Percentiles rank a stretch among this genome's conserved stretches.
These are phyloP conservation scores for Gyps fulvus DNA, from an alignment of 2,113 vertebrate genomes.

Conservation along the genomic window DNA sequence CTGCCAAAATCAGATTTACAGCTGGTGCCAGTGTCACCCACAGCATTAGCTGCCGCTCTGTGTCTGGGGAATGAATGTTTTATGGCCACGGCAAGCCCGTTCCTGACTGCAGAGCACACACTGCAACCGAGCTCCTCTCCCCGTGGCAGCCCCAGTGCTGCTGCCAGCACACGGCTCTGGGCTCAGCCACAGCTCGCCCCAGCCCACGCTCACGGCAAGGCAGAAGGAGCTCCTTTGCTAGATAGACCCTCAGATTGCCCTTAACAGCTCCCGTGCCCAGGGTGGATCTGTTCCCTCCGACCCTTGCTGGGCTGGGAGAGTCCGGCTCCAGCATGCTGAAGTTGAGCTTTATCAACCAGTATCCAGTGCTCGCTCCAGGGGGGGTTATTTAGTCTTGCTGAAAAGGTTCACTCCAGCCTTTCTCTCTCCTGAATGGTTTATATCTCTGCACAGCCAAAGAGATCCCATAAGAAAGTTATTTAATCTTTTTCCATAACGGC, in stretches of 20 bases:
- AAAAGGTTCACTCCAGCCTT: not conserved
- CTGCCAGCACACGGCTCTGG: not conserved
- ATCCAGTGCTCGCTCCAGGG: not conserved
- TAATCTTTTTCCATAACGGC: not conserved
- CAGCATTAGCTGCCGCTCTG: not conserved
- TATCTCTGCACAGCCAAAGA: not conserved
- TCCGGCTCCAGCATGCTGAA: not conserved
- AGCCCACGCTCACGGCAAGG: fast-evolving
- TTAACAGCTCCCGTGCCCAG: not conserved
- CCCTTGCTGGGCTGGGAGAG: not conserved
- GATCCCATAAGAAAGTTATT: not conserved
- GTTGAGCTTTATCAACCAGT: not conserved
- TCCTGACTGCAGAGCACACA: not conserved
- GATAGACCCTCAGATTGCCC: not conserved
- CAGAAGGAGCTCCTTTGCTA: not conserved
- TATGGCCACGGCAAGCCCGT: not conserved
- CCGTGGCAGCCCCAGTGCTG: not conserved
- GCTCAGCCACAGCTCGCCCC: not conserved
- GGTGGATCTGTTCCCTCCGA: not conserved
- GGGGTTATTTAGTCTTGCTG: not conserved
- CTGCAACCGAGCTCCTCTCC: not conserved
- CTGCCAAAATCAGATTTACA: not conserved
- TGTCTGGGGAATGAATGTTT: not conserved
- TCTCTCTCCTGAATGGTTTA: not conserved
- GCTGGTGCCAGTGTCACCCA: not conserved